Conservation (phyloP, 2,113 vertebrate species). For the Xenopus laevis region DNA sequence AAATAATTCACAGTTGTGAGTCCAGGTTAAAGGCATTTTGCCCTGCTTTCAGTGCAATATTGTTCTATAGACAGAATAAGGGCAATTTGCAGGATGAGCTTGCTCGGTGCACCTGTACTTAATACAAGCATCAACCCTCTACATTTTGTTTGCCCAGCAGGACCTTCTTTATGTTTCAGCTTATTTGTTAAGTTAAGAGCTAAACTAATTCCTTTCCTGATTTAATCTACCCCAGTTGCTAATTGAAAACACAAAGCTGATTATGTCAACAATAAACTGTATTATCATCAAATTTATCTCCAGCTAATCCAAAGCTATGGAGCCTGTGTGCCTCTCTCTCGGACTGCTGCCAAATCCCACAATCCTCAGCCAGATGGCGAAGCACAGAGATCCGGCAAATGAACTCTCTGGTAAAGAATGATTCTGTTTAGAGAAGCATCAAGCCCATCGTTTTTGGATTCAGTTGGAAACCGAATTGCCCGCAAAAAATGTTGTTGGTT, state of each 20-base stretch:
- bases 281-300: not conserved
- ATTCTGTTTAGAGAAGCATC: no score
- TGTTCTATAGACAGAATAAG: no score
- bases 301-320: not conserved
- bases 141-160: not conserved
- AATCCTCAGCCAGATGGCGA: not conserved
- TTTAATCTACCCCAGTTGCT: not conserved
- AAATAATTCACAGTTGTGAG: no score
- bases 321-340: not conserved
- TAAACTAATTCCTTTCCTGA: not conserved
- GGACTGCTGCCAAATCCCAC: not conserved
- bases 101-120: not conserved
- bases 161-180: not conserved
- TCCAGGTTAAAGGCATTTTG: no score
- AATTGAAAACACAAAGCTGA: slow-evolving; percentile 1
- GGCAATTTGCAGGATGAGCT: no score
- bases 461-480: no score
- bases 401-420: no score
- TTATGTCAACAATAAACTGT: slow-evolving; percentile 1
- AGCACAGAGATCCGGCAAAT: no score
- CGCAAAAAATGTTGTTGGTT: no score
- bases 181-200: not conserved
- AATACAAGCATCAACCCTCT: not conserved
- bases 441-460: no score
- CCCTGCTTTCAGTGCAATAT: no score